A percentile compares a stretch with the other conserved stretches of the same genome.
phyloP scores from a whole-genome alignment of 2,888 invertebrate species.

The Ischnura elegans region DNA sequence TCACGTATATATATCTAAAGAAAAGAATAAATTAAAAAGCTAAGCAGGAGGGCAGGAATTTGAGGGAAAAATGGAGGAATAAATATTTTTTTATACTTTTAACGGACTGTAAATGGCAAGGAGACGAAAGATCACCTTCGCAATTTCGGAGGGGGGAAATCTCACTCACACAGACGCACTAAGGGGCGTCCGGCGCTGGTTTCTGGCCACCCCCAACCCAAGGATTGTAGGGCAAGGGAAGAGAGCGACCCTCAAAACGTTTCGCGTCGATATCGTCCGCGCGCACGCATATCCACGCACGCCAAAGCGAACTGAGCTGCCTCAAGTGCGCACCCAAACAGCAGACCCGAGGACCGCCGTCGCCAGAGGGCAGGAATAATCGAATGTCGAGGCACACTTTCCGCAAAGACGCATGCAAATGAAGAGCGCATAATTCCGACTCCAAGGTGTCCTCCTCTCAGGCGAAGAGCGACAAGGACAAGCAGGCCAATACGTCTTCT shows the following conservation, averaged over 20 bases:
- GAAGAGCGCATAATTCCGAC: not conserved
- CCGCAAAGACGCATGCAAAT: not conserved
- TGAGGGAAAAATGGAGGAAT: no score
- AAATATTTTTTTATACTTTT: no score
- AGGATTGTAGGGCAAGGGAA: not conserved
- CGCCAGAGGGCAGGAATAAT: not conserved
- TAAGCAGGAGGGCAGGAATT: no score
- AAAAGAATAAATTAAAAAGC: no score
- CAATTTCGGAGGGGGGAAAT: no score
- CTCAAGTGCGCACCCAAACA: not conserved
- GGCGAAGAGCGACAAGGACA: not conserved
- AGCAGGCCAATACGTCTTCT: not conserved
- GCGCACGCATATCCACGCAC: not conserved
- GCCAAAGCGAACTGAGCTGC: not conserved
- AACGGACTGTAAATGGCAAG: no score
- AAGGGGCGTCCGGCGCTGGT: not conserved
- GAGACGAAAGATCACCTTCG: no score
- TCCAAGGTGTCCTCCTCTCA: not conserved
- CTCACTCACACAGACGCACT: not conserved
- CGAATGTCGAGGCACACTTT: not conserved
- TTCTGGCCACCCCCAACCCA: slow-evolving; percentile 5
- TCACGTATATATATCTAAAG: no score
- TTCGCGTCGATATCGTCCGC: not conserved
- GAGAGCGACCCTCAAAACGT: not conserved
- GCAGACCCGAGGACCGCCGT: not conserved